Base-by-base conservation (phyloP, 1,140 invertebrate species). In the Cyclina sinensis region DNA sequence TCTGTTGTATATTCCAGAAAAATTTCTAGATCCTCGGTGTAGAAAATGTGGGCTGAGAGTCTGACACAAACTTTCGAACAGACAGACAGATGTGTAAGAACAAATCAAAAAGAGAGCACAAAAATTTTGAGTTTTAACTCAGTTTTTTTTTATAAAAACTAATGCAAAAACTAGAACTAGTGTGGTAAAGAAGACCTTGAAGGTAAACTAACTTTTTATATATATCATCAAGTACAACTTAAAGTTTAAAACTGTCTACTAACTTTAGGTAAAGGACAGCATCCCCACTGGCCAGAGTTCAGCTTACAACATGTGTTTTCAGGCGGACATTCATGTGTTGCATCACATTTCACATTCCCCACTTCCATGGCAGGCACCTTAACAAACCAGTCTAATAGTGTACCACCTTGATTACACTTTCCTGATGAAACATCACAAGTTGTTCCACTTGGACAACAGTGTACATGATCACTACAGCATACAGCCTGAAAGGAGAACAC, bases 301-400 rank as follows among this genome's bases (percentile, higher is more conserved):
- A 95, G 30, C 76, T 93, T 91, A 91, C 96, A 96, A 84, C 96
- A 96, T 9, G 96, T 96, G 30, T 91, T 90, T 37, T 90, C 92
- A 91, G 92, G 86, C 18, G 95, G 94, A 91, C 96, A 96, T 62
- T 94, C 89, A 81, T 81, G 78, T 21, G 86, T 91, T 30, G 35
- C 35, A 32, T 90, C 91, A 70, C 93, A 30, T 91, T 93, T 88
- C 92, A 94, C 12, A 90, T 62, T 18, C 90, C 79, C 59, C 24
- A 76, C 24, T 46, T 68, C n/a, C n/a, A 0, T 39, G 2, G 81
- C 83, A 43, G 86, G 59, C 39, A 30, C 35, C 79, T 91, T 90
- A 65, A 86, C 76, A 65, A 92, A 82, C 86, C 74, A 89, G 35
- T 90, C 76, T 9, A 79, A 24, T 16, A 76, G 14, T 18, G 37